Evolutionary conservation across 2,113 vertebrate species (phyloP), one percentile per base, ranked within the genome.

Genomic region (Hystrix brachyura): DNA sequence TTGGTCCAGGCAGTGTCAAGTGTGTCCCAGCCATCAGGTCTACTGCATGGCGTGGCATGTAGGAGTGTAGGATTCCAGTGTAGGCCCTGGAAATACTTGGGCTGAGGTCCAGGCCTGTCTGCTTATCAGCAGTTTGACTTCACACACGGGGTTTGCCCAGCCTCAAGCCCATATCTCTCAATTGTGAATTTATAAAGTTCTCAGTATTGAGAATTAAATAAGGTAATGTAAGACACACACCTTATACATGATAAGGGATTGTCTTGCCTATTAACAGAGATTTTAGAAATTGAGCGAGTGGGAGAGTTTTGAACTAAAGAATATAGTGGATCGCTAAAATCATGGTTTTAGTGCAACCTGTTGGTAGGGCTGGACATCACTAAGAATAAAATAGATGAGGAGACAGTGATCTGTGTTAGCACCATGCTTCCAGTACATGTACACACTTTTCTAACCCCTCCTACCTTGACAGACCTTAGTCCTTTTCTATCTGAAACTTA

Each of bases 41-140:
- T 43, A 1, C 53, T 38, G 8, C 46, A 3, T 69, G 43, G 10
- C 0, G 0, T 4, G 17, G 43, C 21, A 27, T 13, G 15, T 43
- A 60, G 48, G n/a, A 59, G 29, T 3, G 1, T 9, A 57, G 48
- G 34, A 48, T 48, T 48, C 23, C 72, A 48, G 46, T 29, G 46
- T 2, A 48, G 46, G n/a, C 72, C 43, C 21, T 43, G 27, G 64
- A 72, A n/a, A 46, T 27, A n/a, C 23, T 34, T 23, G 17, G 18
- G 18, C 29, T 57, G n/a, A 55, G 12, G 21, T 19, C 3, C 74
- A 6, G n/a, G 12, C 74, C 29, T 32, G 62, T 6, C 29, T 29
- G 46, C n/a, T 79, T 79, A 12, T 12, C 4, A 53, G 62, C 32
- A 59, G 17, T 64, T 55, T 57, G 72, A 34, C 48, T 29, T 89